Conservation (phyloP, 1,140 invertebrate genomes). For the Notospermus geniculatus region DNA sequence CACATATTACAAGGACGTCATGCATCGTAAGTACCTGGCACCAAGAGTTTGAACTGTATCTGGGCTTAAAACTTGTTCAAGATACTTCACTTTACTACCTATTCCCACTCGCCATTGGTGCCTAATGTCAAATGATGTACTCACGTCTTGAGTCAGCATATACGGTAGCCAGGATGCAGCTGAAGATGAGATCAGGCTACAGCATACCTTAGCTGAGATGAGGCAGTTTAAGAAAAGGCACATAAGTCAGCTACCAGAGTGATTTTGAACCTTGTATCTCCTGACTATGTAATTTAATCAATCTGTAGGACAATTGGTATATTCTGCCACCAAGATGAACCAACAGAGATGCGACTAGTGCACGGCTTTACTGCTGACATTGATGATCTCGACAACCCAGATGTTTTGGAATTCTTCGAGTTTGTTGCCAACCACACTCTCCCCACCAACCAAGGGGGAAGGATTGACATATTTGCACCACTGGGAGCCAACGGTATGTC, state of each 20-base stretch:
- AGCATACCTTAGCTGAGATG: too few relatives aligned
- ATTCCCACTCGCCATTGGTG: too few relatives aligned
- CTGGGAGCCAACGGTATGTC: constrained; percentile 42
- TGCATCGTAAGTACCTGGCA: constrained; percentile 45
- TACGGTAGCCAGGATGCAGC: too few relatives aligned
- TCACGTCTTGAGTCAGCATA: too few relatives aligned
- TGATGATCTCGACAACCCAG: constrained; percentile 33
- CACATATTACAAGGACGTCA: constrained; percentile 38
- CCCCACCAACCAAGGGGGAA: constrained; percentile 40
- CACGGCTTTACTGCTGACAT: constrained; percentile 39
- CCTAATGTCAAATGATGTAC: too few relatives aligned
- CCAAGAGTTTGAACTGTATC: not conserved
- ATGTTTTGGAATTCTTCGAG: constrained; percentile 43
- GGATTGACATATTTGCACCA: constrained; percentile 47
- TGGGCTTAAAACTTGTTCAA: too few relatives aligned
- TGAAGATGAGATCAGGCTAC: too few relatives aligned
- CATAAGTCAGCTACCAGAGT: not conserved
- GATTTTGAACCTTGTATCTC: not conserved
- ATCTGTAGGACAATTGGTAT: constrained; percentile 47
- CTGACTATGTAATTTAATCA: not conserved
- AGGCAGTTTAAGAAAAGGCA: not conserved
- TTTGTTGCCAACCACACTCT: constrained; percentile 35
- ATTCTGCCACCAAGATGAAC: constrained; percentile 42
- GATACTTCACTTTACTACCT: too few relatives aligned
- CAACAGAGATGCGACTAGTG: constrained; percentile 41